A percentile compares a stretch with the other conserved stretches of the same genome.
phyloP scores from a whole-genome alignment of 2,113 vertebrate genomes.

The Trichechus manatus region DNA sequence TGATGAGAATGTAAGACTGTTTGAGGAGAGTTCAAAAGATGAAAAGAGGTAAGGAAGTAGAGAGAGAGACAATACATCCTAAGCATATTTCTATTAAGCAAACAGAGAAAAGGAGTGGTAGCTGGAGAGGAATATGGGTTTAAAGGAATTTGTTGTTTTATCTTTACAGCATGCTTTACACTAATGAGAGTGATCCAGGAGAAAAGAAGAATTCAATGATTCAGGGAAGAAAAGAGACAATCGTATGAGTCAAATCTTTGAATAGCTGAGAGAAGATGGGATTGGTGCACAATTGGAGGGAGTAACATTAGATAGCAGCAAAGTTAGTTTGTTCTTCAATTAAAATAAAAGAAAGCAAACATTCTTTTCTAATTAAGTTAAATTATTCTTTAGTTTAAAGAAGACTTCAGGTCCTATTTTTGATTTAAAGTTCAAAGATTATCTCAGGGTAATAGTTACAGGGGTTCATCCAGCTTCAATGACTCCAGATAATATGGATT shows the following conservation, averaged over 20 bases:
- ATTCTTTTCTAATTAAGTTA: not conserved
- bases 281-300: not conserved
- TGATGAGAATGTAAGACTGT: not conserved
- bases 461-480: not conserved
- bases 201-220: not conserved
- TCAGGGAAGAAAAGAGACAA: not conserved
- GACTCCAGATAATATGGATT: not conserved
- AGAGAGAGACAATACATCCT: not conserved
- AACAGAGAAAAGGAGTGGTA: not conserved
- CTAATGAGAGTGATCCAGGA: not conserved
- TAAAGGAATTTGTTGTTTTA: not conserved
- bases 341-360: not conserved
- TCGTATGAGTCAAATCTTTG: not conserved
- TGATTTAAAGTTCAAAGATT: not conserved
- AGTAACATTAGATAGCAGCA: not conserved
- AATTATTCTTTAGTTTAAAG: too few species aligned
- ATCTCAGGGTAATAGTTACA: not conserved
- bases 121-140: not conserved
- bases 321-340: not conserved
- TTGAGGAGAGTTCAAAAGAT: not conserved
- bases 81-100: not conserved
- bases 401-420: not conserved
- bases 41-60: not conserved
- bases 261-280: not conserved
- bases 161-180: not conserved